Evolutionary conservation across 2,113 vertebrate species (phyloP).

Genomic region (Rynchops niger): DNA sequence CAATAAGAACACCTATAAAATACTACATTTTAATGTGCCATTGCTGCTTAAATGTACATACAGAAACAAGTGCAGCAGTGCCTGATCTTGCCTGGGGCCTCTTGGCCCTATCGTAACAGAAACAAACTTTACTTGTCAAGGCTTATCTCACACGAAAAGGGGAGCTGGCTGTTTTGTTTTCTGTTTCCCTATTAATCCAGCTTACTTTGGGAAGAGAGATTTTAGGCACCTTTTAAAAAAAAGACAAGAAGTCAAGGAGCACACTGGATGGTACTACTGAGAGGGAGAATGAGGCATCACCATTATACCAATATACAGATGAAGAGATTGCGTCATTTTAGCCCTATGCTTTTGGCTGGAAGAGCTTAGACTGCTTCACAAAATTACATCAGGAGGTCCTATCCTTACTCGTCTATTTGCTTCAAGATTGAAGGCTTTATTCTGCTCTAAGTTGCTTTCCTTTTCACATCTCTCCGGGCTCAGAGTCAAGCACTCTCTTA

Average conservation of each 20-base stretch:
- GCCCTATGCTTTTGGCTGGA: not conserved
- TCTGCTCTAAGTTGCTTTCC: not conserved
- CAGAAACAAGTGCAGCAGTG: not conserved
- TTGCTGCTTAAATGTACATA: not conserved
- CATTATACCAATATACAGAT: not conserved
- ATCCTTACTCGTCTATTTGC: not conserved
- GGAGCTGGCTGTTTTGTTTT: not conserved
- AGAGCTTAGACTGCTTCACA: not conserved
- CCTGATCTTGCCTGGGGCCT: constrained; percentile 1
- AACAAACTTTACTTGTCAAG: not conserved
- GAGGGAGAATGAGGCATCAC: not conserved
- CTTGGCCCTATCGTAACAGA: not conserved
- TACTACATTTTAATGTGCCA: not conserved
- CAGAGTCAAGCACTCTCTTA: not conserved
- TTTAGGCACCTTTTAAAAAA: not conserved
- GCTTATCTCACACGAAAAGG: not conserved
- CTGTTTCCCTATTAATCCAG: not conserved
- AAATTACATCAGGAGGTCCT: not conserved
- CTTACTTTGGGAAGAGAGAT: not conserved
- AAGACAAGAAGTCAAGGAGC: not conserved
- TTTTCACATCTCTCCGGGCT: not conserved
- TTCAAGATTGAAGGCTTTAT: constrained; percentile 12
- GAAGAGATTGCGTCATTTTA: not conserved
- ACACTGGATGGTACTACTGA: not conserved
- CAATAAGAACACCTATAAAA: not conserved